Percentiles rank a stretch among this genome's conserved stretches.
Evolutionary conservation across 2,797 vertebrate genomes (phyloP).

Genomic region (Presbytis comata): DNA sequence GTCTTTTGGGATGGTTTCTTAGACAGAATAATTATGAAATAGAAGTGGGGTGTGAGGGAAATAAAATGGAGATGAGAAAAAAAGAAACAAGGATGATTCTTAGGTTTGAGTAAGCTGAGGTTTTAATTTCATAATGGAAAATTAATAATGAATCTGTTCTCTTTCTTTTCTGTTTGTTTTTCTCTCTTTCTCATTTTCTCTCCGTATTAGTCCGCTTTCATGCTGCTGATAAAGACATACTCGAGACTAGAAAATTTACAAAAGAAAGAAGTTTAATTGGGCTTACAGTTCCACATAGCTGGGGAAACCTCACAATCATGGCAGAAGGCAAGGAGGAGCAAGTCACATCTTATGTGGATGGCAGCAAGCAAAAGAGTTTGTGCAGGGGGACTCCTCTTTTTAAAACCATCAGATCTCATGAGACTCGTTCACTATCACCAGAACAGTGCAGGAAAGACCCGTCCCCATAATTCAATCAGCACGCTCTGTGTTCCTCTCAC

Average conservation of each 20-base stretch:
- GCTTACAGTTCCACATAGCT: neutral
- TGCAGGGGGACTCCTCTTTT: neutral
- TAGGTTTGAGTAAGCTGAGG: neutral
- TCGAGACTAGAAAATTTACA: neutral
- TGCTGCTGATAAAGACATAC: neutral
- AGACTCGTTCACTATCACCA: neutral
- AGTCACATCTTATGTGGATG: neutral
- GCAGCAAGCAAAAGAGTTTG: neutral
- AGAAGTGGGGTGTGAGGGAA: neutral
- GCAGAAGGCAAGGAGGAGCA: neutral
- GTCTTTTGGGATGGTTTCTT: neutral
- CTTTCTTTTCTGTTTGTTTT: neutral
- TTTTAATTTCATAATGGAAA: neutral
- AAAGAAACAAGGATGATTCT: neutral
- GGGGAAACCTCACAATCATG: neutral
- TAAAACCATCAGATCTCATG: neutral
- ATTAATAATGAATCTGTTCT: neutral
- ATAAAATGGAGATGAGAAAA: neutral
- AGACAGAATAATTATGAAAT: neutral
- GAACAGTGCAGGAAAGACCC: neutral
- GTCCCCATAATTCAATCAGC: neutral
- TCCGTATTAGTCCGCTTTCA: neutral
- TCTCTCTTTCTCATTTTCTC: neutral
- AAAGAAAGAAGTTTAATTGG: neutral
- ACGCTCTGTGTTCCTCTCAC: fast-evolving